Evolutionary conservation across 1,140 invertebrate genomes (phyloP), one percentile per base, ranked within the genome.

Genomic region (Halictus rubicundus): DNA sequence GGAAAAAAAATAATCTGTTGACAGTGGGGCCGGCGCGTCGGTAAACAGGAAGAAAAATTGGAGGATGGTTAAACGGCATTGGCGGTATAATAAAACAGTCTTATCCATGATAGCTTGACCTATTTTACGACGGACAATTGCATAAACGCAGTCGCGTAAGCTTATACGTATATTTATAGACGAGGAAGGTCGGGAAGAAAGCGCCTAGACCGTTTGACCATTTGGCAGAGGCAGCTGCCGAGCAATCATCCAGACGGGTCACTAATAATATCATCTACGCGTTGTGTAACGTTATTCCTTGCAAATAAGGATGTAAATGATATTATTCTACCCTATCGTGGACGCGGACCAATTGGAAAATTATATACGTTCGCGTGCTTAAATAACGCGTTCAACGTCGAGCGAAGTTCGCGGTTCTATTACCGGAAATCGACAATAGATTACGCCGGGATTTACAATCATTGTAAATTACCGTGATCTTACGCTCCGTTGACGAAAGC

Each of bases 151-250:
- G 61, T 85, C 69, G 71, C 84, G 75, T 85, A 82, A 85, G 84
- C 84, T 84, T 63, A 12, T 72, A 72, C 75, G 80, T 68, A 39
- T 86, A 86, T 86, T 86, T 86, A 85, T 86, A 86, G 83, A 85
- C 71, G 83, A 70, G 84, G 83, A 86, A 86, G 84, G 84, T 82
- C 83, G 84, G 76, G 83, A 85, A 86, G 83, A 85, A 86, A 86
- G 84, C 83, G 80, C 80, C 84, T 85, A 86, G 84, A 86, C 84
- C 83, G 83, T 86, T 85, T 85, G 83, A 86, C 84, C 84, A 81
- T 86, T 86, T 86, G 84, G 84, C 84, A 86, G 72, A 86, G 83
- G 59, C 83, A 86, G 83, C 84, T 85, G 83, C 80, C 71, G 83
- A 86, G 84, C 82, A 78, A 86, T 86, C 84, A 86, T 86, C 80